Percentiles rank a stretch among this genome's conserved stretches.
Conservation (phyloP, 1,140 invertebrate genomes). For the Dendroctonus valens region DNA sequence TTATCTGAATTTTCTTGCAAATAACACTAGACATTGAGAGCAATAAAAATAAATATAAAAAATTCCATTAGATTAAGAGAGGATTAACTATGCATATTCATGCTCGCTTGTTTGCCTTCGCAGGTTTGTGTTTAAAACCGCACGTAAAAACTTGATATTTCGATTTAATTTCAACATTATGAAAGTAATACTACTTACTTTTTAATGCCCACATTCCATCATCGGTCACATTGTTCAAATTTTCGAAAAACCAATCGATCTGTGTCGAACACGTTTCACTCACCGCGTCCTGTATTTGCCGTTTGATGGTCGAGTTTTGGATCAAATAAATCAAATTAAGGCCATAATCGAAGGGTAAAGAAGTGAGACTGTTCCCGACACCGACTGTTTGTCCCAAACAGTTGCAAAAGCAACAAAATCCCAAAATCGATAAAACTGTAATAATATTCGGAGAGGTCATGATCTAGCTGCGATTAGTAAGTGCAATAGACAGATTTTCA, state of each 20-base stretch:
- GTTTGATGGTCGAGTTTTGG: constrained; percentile 1
- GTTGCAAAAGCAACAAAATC: no score
- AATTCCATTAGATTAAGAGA: no score
- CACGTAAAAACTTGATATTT: no score
- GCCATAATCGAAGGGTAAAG: background rate
- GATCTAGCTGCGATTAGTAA: background rate
- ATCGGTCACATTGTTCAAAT: constrained; percentile 20
- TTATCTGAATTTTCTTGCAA: no score
- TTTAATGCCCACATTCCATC: constrained; percentile 32
- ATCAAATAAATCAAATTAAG: constrained; percentile 1
- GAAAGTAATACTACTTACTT: constrained; percentile 31
- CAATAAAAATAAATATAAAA: no score
- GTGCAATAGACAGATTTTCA: no score
- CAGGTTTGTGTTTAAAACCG: no score
- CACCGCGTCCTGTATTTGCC: constrained; percentile 1
- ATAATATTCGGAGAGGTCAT: constrained; percentile 5
- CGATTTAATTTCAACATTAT: background rate
- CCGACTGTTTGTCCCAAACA: no score
- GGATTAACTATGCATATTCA: no score
- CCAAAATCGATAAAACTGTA: background rate
- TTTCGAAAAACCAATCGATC: constrained; percentile 18
- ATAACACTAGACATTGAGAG: no score
- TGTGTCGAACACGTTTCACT: constrained; percentile 25
- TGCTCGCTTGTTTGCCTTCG: no score
- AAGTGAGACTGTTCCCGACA: no score